These are phyloP conservation scores for Heliangelus exortis DNA, from an alignment of 2,797 vertebrate species.

Conservation along the genomic window DNA sequence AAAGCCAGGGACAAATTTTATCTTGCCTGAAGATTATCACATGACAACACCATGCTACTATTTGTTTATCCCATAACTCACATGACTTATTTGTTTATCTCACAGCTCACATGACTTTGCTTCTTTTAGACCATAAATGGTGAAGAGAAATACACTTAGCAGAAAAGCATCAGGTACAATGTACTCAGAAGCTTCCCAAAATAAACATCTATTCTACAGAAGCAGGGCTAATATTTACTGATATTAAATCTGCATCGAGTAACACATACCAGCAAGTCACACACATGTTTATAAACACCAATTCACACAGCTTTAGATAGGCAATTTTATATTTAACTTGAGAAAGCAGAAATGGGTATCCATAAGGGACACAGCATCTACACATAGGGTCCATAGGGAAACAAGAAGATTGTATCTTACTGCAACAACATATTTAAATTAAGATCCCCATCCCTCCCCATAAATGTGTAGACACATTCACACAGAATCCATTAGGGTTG, in stretches of 20 bases:
- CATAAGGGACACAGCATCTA: neutral
- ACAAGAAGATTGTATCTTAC: neutral
- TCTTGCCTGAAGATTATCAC: conserved; percentile 31
- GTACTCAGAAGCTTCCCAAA: neutral
- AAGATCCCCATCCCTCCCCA: neutral
- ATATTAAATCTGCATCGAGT: neutral
- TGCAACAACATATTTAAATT: neutral
- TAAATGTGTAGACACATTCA: neutral
- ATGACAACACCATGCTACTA: conserved; percentile 15
- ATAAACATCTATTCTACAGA: neutral
- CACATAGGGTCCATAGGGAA: neutral
- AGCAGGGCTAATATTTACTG: neutral
- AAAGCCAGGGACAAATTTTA: neutral
- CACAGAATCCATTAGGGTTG: no score
- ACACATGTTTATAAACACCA: neutral
- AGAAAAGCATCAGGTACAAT: conserved; percentile 12
- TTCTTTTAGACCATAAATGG: neutral
- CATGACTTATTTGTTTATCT: neutral
- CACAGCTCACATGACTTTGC: conserved; percentile 23
- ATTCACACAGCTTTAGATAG: neutral
- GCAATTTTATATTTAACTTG: neutral
- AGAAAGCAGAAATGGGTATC: neutral
- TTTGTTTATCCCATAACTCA: neutral
- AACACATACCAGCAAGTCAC: neutral
- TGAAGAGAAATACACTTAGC: neutral